A percentile compares a stretch with the other conserved stretches of the same genome.
Evolutionary conservation across 2,113 vertebrate genomes (phyloP).

Genomic region (Scalopus aquaticus): DNA sequence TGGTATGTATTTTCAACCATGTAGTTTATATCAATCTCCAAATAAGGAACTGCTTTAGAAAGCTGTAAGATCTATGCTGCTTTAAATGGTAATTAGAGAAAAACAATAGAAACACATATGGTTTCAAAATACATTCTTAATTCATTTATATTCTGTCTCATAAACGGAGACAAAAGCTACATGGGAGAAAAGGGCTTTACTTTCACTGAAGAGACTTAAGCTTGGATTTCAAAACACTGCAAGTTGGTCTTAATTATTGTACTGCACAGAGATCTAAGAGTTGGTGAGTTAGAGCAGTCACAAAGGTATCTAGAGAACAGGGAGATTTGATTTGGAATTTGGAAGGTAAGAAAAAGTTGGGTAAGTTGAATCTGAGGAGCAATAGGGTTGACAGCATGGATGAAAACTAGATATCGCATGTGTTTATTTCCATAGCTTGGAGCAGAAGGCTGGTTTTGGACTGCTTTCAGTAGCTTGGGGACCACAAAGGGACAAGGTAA

Average conservation of each 20-base stretch:
- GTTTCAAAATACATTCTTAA: slow-evolving; percentile 42
- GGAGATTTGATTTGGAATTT: background rate
- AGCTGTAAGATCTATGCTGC: background rate
- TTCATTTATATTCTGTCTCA: background rate
- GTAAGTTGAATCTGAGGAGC: background rate
- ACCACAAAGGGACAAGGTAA: background rate
- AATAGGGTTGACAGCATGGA: background rate
- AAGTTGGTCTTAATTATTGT: background rate
- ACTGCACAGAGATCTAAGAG: background rate
- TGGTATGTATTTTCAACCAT: slow-evolving; percentile 58
- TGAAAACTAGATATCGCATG: background rate
- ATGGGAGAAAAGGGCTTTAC: background rate
- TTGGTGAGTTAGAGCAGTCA: background rate
- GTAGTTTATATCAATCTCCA: slow-evolving; percentile 46
- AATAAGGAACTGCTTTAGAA: slow-evolving; percentile 36
- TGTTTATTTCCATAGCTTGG: background rate
- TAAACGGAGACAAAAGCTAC: background rate
- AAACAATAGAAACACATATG: background rate
- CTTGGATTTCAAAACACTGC: slow-evolving; percentile 18
- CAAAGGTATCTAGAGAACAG: background rate
- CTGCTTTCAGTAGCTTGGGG: background rate
- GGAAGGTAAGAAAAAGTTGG: background rate
- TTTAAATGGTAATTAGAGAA: slow-evolving; percentile 47
- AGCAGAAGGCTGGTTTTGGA: background rate
- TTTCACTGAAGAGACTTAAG: background rate